These are phyloP conservation scores for Copsychus sechellarum DNA, from an alignment of 2,113 vertebrate species.

Conservation along the genomic window DNA sequence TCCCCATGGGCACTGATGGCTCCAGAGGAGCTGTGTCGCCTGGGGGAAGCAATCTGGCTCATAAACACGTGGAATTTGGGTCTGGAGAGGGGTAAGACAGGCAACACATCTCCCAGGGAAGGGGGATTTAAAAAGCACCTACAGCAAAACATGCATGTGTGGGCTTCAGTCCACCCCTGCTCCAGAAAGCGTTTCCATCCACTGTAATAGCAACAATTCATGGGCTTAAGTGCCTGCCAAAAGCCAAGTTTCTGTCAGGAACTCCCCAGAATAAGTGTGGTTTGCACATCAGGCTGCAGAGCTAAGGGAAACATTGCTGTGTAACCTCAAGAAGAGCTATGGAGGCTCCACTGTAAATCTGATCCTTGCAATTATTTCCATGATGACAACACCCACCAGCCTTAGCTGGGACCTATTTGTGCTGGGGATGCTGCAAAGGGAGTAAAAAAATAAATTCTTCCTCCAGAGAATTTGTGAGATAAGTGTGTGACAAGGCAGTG, in stretches of 20 bases:
- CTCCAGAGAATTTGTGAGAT: not conserved
- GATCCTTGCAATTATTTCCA: not conserved
- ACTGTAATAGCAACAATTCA: not conserved
- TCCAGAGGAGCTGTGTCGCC: not conserved
- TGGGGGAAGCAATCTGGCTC: not conserved
- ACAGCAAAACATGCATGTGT: not conserved
- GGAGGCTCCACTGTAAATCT: not conserved
- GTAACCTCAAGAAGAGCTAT: not conserved
- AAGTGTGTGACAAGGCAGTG: not conserved
- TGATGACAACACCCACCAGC: not conserved
- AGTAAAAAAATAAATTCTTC: not conserved
- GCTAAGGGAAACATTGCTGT: not conserved
- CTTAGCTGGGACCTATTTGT: not conserved
- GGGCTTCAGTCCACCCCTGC: not conserved
- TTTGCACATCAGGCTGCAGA: not conserved
- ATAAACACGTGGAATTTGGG: not conserved
- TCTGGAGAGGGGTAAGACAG: not conserved
- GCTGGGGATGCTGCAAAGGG: not conserved
- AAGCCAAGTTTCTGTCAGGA: slow-evolving; percentile 20
- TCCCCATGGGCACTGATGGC: not conserved
- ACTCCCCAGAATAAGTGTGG: not conserved
- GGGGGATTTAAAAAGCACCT: not conserved
- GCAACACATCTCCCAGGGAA: not conserved
- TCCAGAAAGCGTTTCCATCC: not conserved
- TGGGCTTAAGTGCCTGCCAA: not conserved